Percentiles rank a stretch among this genome's conserved stretches.
Evolutionary conservation across 2,113 vertebrate species (phyloP).

Genomic region (Malurus elegans): DNA sequence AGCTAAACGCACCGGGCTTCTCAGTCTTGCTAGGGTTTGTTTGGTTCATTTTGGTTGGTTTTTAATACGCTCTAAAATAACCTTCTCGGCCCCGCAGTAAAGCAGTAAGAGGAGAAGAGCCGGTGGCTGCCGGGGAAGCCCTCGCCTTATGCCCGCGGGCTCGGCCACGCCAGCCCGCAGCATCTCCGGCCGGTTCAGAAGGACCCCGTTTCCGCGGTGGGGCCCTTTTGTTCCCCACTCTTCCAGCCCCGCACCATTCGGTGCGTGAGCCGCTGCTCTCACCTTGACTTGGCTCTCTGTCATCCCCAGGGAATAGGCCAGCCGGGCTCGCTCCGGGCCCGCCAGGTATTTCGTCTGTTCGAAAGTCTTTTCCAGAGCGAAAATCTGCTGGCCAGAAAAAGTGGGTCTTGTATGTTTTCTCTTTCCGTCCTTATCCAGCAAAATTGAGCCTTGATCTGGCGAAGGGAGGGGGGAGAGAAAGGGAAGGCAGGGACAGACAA

Average conservation of each 20-base stretch:
- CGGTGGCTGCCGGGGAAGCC: not conserved
- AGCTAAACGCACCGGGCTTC: not conserved
- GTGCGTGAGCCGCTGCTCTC: constrained; percentile 9
- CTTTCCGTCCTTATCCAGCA: constrained; percentile 96
- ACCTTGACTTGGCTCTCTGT: constrained; percentile 99
- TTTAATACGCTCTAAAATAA: not conserved
- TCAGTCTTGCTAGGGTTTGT: not conserved
- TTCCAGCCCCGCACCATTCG: not conserved
- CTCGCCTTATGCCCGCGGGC: not conserved
- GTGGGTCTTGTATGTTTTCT: constrained; percentile 96
- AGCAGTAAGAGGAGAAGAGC: not conserved
- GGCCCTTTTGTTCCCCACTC: not conserved
- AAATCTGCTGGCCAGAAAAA: constrained; percentile 97
- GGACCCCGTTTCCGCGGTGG: rapidly evolving
- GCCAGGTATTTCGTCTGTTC: constrained; percentile 98
- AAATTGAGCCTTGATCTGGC: constrained; percentile 90
- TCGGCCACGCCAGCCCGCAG: not conserved
- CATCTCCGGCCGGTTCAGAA: not conserved
- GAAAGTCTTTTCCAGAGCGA: constrained; percentile 98
- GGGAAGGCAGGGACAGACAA: constrained; percentile 47
- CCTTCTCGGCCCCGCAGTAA: not conserved
- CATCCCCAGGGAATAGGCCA: constrained; percentile 96
- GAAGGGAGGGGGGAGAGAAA: constrained; percentile 35
- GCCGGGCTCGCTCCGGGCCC: constrained; percentile 89
- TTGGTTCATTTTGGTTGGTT: not conserved